Evolutionary conservation across 2,797 vertebrate species (phyloP), one percentile per base, ranked within the genome.

Genomic region (Propithecus perrieri): DNA sequence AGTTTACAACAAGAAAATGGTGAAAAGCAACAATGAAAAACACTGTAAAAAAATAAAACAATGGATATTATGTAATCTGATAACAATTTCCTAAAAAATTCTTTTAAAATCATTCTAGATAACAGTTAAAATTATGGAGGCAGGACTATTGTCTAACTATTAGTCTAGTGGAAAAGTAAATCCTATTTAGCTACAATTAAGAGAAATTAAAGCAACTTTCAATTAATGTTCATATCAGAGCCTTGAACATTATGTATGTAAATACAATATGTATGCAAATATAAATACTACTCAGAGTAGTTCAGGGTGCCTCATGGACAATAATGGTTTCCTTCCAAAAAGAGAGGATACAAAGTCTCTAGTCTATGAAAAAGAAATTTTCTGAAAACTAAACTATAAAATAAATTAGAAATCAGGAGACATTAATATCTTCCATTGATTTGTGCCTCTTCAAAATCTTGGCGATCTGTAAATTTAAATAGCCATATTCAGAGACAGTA

Each of bases 371-470:
- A 89, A 79, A 18, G 46, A 74, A 94, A 12, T 75, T n/a, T 76
- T 91, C 48, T 93, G 33, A 93, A 94, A 94, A 92, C 72, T 71
- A 96, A 94, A n/a, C 53, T 91, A 65, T 7, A 85, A 94, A 94
- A 30, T 74, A 71, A 92, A 55, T 97, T 83, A 95, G 53, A 92
- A 96, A 89, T 83, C 63, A 90, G 84, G 41, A 35, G 5, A 63
- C 15, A 94, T 71, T 75, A 86, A 59, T 85, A 38, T 83, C 41
- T 53, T 81, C 38, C 50, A 30, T 91, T 89, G 61, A 83, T 83
- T 83, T 91, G 75, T 89, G 17, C 12, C 46, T 85, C 69, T 80
- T 95, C 50, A 87, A 94, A 89, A 67, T 79, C 26, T 76, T 28
- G 20, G 48, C 33, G 92, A 61, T 38, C 67, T 80, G 5, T 1